These are phyloP conservation scores for Oscheius sp. DNA, from an alignment of 2,888 invertebrate genomes.

Conservation along the genomic window DNA sequence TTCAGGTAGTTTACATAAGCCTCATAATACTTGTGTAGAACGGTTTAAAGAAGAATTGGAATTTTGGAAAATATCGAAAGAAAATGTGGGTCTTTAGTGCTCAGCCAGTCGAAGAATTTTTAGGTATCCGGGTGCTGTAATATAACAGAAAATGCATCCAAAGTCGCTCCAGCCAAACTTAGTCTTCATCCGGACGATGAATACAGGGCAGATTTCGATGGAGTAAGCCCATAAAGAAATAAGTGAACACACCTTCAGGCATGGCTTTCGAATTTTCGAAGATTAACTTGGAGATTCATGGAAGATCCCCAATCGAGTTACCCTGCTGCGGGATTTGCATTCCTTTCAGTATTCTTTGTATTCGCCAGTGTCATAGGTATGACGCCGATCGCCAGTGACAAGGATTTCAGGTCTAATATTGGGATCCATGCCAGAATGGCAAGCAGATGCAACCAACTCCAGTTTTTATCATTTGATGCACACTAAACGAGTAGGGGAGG, in stretches of 20 bases:
- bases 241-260: conserved; percentile 36
- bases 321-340: conserved; percentile 65
- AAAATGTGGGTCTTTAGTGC: conserved; percentile 50
- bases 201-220: conserved; percentile 65
- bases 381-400: background rate
- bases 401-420: conserved; percentile 63
- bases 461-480: conserved; percentile 67
- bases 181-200: conserved; percentile 53
- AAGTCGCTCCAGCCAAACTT: conserved; percentile 33
- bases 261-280: conserved; percentile 50
- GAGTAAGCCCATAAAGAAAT: conserved; percentile 37
- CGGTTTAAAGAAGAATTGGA: conserved; percentile 69
- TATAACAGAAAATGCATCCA: conserved; percentile 43
- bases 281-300: conserved; percentile 64
- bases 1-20: conserved; percentile 56
- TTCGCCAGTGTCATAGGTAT: conserved; percentile 67
- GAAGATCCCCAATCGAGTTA: conserved; percentile 69
- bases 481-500: conserved; percentile 45
- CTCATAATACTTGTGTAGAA: conserved; percentile 64
- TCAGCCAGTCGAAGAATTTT: background rate
- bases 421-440: conserved; percentile 72
- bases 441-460: conserved; percentile 66
- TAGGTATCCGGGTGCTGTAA: conserved; percentile 67
- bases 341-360: conserved; percentile 70
- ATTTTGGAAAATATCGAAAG: conserved; percentile 66